Evolutionary conservation across 2,113 vertebrate species (phyloP).

Genomic region (Alaudala cheleensis): DNA sequence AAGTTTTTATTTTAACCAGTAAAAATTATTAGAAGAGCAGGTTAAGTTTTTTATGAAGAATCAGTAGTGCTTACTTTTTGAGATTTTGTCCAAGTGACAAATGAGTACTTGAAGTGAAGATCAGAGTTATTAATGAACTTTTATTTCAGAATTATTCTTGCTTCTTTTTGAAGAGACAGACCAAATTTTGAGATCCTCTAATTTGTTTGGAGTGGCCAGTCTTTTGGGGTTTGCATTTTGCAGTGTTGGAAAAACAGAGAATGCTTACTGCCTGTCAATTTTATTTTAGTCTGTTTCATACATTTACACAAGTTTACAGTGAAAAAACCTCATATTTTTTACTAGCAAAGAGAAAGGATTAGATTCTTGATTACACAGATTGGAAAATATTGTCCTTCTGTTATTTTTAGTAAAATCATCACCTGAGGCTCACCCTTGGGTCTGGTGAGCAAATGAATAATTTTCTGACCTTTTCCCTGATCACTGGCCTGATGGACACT

Average conservation of each 20-base stretch:
- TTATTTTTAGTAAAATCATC: constrained; percentile 13
- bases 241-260: not conserved
- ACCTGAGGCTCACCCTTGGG: not conserved
- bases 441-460: not conserved
- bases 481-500: not conserved
- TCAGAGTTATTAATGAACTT: not conserved
- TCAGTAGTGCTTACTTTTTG: not conserved
- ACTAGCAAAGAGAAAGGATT: not conserved
- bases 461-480: constrained; percentile 31
- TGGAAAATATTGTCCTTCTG: constrained; percentile 18
- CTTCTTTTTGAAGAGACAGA: not conserved
- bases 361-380: constrained; percentile 26
- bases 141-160: not conserved
- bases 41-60: not conserved
- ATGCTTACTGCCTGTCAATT: not conserved
- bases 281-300: constrained; percentile 6
- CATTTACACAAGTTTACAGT: not conserved
- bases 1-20: not conserved
- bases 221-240: not conserved
- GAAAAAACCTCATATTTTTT: not conserved
- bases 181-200: not conserved
- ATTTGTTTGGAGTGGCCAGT: not conserved
- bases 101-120: not conserved
- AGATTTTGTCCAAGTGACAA: not conserved
- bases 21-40: not conserved